Conservation (phyloP, 2,888 invertebrate genomes). For the Agrotis ipsilon region DNA sequence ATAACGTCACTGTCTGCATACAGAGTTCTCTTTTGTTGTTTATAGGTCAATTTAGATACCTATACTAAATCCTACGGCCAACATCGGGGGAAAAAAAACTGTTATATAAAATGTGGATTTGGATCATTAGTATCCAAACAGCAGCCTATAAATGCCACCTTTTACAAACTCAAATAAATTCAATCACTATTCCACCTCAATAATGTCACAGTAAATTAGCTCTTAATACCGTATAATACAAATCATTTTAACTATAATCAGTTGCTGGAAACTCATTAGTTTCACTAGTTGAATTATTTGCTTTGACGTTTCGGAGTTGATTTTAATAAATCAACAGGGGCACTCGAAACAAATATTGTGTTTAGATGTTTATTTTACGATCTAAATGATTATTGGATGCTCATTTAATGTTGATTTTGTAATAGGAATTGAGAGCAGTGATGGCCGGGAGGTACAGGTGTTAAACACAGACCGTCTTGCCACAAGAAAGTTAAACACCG, state of each 20-base stretch:
- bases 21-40: too few relatives aligned
- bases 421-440: neutral
- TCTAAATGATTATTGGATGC: neutral
- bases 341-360: slow-evolving; percentile 22
- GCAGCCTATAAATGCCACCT: neutral
- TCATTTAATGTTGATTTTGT: neutral
- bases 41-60: too few relatives aligned
- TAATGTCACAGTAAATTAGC: slow-evolving; percentile 1
- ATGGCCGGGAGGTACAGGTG: too few relatives aligned
- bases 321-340: slow-evolving; percentile 16
- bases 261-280: neutral
- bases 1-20: too few relatives aligned
- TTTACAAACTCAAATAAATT: neutral
- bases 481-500: too few relatives aligned
- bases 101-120: neutral
- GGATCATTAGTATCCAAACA: neutral
- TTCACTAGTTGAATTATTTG: slow-evolving; percentile 1
- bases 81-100: too few relatives aligned
- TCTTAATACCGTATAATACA: neutral
- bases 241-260: slow-evolving; percentile 3
- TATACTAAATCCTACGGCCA: too few relatives aligned
- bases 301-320: slow-evolving; percentile 8
- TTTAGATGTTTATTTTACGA: slow-evolving; percentile 1
- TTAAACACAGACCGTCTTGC: too few relatives aligned
- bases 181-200: neutral